Evolutionary conservation across 1,140 invertebrate species (phyloP).

Genomic region (Triops cancriformis): DNA sequence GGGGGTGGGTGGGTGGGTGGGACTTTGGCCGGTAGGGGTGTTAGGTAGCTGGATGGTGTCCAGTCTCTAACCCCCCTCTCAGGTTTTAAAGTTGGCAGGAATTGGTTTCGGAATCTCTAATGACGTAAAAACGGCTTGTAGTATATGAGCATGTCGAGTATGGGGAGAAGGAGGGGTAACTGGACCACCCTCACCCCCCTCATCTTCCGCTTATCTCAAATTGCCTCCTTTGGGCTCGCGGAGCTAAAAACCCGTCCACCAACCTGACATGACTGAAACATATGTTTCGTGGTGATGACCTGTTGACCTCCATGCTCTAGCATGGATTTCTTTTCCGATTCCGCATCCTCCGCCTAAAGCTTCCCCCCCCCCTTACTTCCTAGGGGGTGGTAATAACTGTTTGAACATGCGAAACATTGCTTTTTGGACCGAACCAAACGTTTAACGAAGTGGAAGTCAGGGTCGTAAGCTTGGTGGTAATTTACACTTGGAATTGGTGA

Average conservation of each 20-base stretch:
- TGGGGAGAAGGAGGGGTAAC: background rate
- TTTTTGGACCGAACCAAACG: no score
- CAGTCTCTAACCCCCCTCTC: no score
- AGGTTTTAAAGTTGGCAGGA: no score
- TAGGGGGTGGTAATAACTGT: no score
- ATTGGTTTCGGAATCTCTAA: background rate
- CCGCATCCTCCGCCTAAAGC: no score
- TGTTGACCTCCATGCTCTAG: slow-evolving; percentile 6
- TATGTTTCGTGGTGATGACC: background rate
- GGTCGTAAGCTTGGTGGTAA: no score
- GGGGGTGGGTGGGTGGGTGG: no score
- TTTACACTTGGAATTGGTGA: no score
- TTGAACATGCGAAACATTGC: no score
- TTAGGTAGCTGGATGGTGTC: background rate
- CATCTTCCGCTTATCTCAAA: background rate
- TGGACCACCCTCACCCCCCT: background rate
- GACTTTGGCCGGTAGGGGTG: background rate
- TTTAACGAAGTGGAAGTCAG: no score
- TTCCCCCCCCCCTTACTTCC: no score
- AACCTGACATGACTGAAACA: background rate
- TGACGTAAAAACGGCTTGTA: background rate
- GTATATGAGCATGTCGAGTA: background rate
- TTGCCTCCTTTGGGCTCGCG: background rate
- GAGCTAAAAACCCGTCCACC: background rate
- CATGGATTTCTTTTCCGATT: slow-evolving; percentile 6